Base-by-base conservation (phyloP, 2,888 invertebrate species). In the Mesoligia furuncula region DNA sequence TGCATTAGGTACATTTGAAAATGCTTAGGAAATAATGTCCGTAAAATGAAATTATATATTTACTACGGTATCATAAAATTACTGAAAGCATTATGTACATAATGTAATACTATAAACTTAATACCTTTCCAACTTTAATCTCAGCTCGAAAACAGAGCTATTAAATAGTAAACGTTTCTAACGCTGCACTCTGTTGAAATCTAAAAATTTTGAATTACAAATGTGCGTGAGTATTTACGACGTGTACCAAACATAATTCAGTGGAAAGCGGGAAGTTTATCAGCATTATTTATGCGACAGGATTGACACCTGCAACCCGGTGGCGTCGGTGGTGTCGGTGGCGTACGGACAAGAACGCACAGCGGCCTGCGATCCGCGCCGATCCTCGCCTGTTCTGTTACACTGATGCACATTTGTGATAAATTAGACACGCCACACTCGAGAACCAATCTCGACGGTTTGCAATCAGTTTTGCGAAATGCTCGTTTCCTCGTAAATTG, bases 381-480 rank as follows among this genome's bases (percentile, higher is more conserved):
- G 85, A 83, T 86, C 83, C 85, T 85, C 85, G 85, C 81, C 83
- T 87, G 86, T 88, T 89, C 83, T 87, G 87, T 88, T 89, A 86
- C 87, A 90, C 87, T 90, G 92, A 94, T 93, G 93, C 90, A 91
- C 93, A 93, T 92, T 93, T 93, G 93, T 92, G 94, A 95, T 94
- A 94, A 95, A 95, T 95, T 95, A 93, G 94, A 94, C 91, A 95
- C 94, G 93, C 93, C 87, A 89, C 90, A 93, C 90, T 92, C 90
- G 92, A 92, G 92, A 93, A 92, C 93, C 93, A 93, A 95, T 94
- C 94, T 94, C 89, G 87, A 89, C 90, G 91, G 91, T 91, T 91
- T 88, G 93, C 93, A 95, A 95, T 95, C 94, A 92, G 92, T 92
- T 95, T 96, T 96, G 94, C 95, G 95, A 95, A 96, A 95, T 92